A percentile compares a stretch with the other conserved stretches of the same genome.
These are phyloP conservation scores for Protobothrops mucrosquamatus DNA, from an alignment of 2,113 vertebrate genomes.

Conservation along the genomic window DNA sequence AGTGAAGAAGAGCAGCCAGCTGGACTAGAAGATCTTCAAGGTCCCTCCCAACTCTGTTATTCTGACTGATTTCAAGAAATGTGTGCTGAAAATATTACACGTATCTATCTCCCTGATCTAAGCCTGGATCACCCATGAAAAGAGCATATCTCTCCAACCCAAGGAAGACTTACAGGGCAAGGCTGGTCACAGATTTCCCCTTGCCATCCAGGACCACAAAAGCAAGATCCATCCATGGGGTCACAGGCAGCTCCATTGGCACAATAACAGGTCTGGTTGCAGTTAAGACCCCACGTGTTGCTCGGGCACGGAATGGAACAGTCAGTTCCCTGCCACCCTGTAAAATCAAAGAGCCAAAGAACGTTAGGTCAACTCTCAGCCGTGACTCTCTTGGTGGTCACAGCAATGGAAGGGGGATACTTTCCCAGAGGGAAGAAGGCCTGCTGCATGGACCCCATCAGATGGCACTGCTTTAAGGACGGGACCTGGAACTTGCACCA, in stretches of 20 bases:
- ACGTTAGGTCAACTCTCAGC: neutral
- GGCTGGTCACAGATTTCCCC: slow-evolving; percentile 83
- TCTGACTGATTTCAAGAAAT: neutral
- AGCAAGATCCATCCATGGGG: slow-evolving; percentile 82
- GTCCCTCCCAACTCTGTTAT: neutral
- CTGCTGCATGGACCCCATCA: too few species aligned
- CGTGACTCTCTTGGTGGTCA: neutral
- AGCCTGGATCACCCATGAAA: neutral
- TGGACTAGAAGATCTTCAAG: neutral
- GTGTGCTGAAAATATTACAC: neutral
- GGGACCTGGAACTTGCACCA: too few species aligned
- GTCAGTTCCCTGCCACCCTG: slow-evolving; percentile 94
- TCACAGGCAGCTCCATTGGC: slow-evolving; percentile 86
- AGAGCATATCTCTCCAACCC: neutral
- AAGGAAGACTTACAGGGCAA: slow-evolving; percentile 80
- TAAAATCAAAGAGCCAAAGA: neutral
- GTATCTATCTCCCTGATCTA: neutral
- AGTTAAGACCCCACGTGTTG: slow-evolving; percentile 88
- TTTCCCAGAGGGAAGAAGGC: too few species aligned
- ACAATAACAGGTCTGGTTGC: slow-evolving; percentile 86
- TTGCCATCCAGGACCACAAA: slow-evolving; percentile 89
- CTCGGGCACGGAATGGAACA: slow-evolving; percentile 89
- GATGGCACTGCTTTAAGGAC: too few species aligned
- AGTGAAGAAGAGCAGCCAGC: neutral
- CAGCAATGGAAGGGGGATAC: too few species aligned